These are phyloP conservation scores for Lipotes vexillifer DNA, from an alignment of 2,113 vertebrate species.

Conservation along the genomic window DNA sequence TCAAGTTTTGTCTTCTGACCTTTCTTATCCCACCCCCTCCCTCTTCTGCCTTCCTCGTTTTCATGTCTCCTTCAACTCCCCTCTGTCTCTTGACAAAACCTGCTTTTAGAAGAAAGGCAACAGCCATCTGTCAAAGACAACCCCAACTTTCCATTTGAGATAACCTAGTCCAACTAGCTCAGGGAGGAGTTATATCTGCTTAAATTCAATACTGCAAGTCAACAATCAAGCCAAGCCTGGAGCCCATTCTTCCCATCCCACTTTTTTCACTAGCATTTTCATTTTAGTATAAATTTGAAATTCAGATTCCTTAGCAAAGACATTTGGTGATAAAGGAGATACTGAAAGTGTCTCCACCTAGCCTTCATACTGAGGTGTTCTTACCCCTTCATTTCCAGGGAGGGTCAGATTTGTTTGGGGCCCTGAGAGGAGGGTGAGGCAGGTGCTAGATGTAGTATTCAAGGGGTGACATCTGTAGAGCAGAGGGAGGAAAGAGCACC, in stretches of 20 bases:
- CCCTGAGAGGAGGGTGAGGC: background rate
- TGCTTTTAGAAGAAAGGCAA: background rate
- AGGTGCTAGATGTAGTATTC: background rate
- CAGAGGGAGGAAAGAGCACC: background rate
- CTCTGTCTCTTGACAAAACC: background rate
- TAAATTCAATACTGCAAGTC: background rate
- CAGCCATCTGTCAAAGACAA: background rate
- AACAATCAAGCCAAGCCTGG: background rate
- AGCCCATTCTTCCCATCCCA: background rate
- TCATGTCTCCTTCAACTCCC: background rate
- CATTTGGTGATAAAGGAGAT: background rate
- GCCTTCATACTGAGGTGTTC: background rate
- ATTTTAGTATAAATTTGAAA: background rate
- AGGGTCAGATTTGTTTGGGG: background rate
- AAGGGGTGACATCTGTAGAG: background rate
- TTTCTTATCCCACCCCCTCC: background rate
- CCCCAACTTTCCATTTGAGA: background rate
- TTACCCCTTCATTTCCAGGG: background rate
- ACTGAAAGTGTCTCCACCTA: background rate
- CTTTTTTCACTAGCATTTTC: background rate
- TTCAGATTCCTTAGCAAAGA: constrained; percentile 12
- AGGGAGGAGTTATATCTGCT: background rate
- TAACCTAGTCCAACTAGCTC: background rate
- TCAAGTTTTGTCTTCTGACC: constrained; percentile 14
- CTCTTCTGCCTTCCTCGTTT: background rate